Base-by-base conservation (phyloP, 2,113 vertebrate genomes). In the Periophthalmodon schlosseri region DNA sequence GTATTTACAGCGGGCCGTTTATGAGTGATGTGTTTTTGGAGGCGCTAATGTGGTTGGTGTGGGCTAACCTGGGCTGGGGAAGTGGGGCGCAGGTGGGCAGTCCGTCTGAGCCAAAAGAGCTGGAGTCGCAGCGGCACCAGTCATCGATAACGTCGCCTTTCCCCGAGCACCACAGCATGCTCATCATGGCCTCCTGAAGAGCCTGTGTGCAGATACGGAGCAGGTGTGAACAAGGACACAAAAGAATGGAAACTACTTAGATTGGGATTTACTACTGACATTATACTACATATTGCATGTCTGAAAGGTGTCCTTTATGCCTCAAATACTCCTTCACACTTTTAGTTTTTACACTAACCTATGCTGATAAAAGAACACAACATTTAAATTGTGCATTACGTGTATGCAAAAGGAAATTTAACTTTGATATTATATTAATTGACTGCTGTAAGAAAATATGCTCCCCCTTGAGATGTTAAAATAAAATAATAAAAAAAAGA, bases 111-210 rank as follows among this genome's bases (percentile, higher is more conserved):
- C 97, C 97, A 0, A 99, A 99, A 20, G 98, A 96, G 4, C 93
- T 96, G 44, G 97, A 97, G 80, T 99, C 98, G 0, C 98, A 99
- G 15, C 98, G 96, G 80, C 98, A 99, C 97, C 98, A 99, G 89
- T 99, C 97, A 76, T 99, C 97, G 0, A 99, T 99, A 88, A 99
- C 98, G 0, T 99, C 97, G 23, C 98, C 98, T 0, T 95, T 97
- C 69, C 96, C 96, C 0, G 97, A 98, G 83, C 98, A 99, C 98
- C 98, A 99, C 81, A 99, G 91, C n/a, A 95, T 95, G 92, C 97
- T 99, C 95, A 98, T 97, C 95, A 97, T 97, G n/a, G 97, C 96
- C 84, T 97, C 97, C 87, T 97, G 96, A 70, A 99, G 89, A 66
- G 97, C 94, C 98, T 99, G 21, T 34, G 60, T 33, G 81, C 70